phyloP scores from a whole-genome alignment of 2,113 vertebrate genomes.

The Orcinus orca region DNA sequence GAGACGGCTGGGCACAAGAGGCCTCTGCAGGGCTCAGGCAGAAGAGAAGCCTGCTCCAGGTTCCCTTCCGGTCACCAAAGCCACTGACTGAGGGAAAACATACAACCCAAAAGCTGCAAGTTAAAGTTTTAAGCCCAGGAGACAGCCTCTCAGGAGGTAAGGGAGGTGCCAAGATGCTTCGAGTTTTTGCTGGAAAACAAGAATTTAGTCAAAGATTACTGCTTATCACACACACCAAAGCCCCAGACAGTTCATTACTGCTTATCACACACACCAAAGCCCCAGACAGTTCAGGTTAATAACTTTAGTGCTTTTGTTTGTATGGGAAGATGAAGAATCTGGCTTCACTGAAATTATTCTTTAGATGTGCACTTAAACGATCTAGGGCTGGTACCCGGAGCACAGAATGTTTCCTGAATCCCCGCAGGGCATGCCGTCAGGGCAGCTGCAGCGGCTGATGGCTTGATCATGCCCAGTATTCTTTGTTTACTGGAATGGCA shows the following conservation, averaged over 20 bases:
- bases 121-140: neutral
- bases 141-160: neutral
- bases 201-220: neutral
- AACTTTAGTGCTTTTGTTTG: neutral
- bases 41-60: neutral
- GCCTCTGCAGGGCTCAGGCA: neutral
- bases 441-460: accelerated
- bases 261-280: neutral
- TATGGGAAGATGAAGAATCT: neutral
- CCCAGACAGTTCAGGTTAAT: neutral
- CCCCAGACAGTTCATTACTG: neutral
- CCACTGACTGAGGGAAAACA: neutral
- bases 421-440: accelerated
- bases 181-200: neutral
- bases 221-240: neutral
- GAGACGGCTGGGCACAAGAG: neutral
- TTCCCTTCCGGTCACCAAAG: neutral
- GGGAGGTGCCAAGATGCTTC: neutral
- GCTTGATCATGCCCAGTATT: neutral
- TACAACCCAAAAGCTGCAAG: neutral
- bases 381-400: neutral
- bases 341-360: neutral
- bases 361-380: neutral
- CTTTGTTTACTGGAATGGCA: accelerated
- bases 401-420: neutral